Conservation (phyloP, 2,113 vertebrate species). For the Saiga tatarica region DNA sequence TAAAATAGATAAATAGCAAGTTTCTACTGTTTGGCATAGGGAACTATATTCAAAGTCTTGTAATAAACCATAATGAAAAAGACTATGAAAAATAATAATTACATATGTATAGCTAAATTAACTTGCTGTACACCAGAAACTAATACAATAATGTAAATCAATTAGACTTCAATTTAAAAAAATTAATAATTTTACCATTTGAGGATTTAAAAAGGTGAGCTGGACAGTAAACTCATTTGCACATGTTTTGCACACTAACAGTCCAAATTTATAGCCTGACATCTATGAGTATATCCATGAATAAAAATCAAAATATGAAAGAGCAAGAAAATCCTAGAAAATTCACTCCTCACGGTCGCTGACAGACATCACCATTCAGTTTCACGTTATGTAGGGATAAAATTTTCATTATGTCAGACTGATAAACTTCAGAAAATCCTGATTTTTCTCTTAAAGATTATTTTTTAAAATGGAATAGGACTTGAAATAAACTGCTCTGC, state of each 20-base stretch:
- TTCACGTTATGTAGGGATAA: neutral
- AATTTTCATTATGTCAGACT: neutral
- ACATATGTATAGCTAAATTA: neutral
- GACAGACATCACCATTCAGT: neutral
- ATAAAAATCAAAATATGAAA: neutral
- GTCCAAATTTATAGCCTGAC: neutral
- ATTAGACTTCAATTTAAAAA: neutral
- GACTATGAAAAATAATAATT: neutral
- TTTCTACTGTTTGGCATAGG: neutral
- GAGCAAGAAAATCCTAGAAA: neutral
- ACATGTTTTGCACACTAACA: neutral
- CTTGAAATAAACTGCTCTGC: slow-evolving; percentile 18
- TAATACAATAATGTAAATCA: neutral
- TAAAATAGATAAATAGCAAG: neutral
- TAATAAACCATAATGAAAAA: neutral
- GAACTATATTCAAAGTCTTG: neutral
- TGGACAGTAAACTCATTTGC: neutral
- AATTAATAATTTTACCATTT: neutral
- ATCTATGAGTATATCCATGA: neutral
- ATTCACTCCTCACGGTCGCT: neutral
- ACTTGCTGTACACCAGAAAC: neutral
- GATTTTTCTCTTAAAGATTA: slow-evolving; percentile 3
- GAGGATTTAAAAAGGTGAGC: neutral
- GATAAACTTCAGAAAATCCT: neutral
- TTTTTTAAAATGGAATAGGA: neutral